Conservation (phyloP, 2,113 vertebrate species). For the Dasyprocta punctata region DNA sequence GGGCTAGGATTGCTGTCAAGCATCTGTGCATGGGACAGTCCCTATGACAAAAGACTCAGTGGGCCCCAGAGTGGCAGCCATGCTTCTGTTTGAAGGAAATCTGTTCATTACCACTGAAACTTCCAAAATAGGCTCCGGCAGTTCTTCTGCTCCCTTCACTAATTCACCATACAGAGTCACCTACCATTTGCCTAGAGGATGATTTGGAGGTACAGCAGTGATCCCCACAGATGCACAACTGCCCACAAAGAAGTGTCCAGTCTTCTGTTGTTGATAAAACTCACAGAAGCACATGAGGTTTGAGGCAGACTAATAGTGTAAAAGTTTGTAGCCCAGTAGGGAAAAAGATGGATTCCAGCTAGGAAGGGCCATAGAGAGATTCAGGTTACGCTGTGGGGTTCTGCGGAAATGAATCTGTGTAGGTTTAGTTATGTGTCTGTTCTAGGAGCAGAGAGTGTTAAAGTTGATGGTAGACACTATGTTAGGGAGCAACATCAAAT, state of each 20-base stretch:
- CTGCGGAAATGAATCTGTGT: too few species aligned
- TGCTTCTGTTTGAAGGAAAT: background rate
- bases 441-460: background rate
- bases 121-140: background rate
- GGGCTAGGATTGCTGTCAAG: background rate
- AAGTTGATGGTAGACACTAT: background rate
- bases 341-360: background rate
- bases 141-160: background rate
- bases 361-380: background rate
- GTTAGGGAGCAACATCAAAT: background rate
- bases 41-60: background rate
- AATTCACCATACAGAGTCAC: fast-evolving
- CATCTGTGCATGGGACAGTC: background rate
- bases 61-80: background rate
- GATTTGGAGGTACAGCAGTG: background rate
- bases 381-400: fast-evolving
- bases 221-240: background rate
- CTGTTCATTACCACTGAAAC: fast-evolving
- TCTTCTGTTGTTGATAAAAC: background rate
- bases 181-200: background rate
- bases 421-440: background rate
- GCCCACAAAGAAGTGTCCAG: background rate
- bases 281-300: fast-evolving
- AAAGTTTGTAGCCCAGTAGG: background rate
- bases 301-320: background rate